These are phyloP conservation scores for Sylvietta virens DNA, from an alignment of 2,113 vertebrate genomes.

Conservation along the genomic window DNA sequence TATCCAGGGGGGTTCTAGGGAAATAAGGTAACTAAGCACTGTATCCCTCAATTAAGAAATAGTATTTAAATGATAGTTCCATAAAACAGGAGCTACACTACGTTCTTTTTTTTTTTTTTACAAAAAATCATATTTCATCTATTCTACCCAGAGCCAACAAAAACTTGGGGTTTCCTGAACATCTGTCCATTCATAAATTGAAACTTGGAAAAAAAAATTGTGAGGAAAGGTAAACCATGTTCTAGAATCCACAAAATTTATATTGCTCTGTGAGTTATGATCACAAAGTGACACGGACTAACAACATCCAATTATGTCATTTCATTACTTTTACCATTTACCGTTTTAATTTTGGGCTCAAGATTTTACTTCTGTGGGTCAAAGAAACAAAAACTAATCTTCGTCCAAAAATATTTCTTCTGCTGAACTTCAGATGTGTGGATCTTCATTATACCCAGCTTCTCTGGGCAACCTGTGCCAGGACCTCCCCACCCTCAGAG, in stretches of 20 bases:
- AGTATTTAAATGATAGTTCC: not conserved
- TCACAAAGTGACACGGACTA: not conserved
- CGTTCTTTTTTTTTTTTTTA: too few relatives aligned
- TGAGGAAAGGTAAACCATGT: not conserved
- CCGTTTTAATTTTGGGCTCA: rapidly evolving
- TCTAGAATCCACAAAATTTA: not conserved
- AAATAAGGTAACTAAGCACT: conserved; percentile 2
- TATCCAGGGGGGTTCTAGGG: not conserved
- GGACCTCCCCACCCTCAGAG: not conserved
- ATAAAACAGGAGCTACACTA: not conserved
- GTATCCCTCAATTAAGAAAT: conserved; percentile 4
- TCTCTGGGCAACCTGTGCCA: not conserved
- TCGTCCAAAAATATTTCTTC: not conserved
- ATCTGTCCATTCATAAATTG: conserved; percentile 30
- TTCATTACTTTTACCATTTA: not conserved
- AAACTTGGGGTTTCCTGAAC: conserved; percentile 36
- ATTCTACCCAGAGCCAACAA: not conserved
- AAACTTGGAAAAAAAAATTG: not conserved
- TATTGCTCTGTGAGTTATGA: not conserved
- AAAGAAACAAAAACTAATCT: not conserved
- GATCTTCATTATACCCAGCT: not conserved
- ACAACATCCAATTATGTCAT: not conserved
- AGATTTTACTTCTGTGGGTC: not conserved
- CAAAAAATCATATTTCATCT: not conserved
- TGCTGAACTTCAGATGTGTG: not conserved